These are phyloP conservation scores for Bombylius discolor DNA, from an alignment of 2,888 invertebrate genomes.

Conservation along the genomic window DNA sequence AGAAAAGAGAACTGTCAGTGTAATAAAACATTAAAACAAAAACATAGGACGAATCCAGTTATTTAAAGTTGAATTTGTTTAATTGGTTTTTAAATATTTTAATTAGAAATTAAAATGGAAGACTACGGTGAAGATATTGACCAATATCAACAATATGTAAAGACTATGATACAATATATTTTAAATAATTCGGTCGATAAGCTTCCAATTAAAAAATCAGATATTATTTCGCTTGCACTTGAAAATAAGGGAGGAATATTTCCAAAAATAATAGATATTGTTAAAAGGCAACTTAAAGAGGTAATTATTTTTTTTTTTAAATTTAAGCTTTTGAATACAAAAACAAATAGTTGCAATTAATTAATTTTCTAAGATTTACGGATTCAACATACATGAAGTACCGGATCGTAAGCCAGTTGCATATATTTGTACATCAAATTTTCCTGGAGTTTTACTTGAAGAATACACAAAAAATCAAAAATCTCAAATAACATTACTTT, in stretches of 20 bases:
- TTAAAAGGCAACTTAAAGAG: constrained; percentile 14
- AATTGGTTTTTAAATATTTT: no score
- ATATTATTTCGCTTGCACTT: constrained; percentile 14
- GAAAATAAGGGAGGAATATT: constrained; percentile 15
- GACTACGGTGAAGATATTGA: no score
- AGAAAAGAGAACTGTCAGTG: no score
- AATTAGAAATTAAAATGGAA: no score
- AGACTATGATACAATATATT: constrained; percentile 10
- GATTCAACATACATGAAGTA: constrained; percentile 17
- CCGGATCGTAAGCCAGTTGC: constrained; percentile 17
- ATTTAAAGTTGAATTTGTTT: no score
- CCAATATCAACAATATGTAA: neutral
- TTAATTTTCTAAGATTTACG: constrained; percentile 18
- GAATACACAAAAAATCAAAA: constrained; percentile 17
- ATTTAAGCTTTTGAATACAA: no score
- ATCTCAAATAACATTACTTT: constrained; percentile 19
- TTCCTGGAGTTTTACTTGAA: constrained; percentile 12
- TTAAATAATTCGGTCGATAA: constrained; percentile 20
- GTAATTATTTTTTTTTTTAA: constrained; percentile 8
- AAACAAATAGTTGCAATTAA: neutral
- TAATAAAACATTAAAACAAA: no score
- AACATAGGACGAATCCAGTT: no score
- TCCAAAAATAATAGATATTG: constrained; percentile 12
- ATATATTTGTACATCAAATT: constrained; percentile 19
- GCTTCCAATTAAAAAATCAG: constrained; percentile 19